Percentiles rank a stretch among this genome's conserved stretches.
Evolutionary conservation across 2,113 vertebrate genomes (phyloP).

Genomic region (Chiloscyllium plagiosum): DNA sequence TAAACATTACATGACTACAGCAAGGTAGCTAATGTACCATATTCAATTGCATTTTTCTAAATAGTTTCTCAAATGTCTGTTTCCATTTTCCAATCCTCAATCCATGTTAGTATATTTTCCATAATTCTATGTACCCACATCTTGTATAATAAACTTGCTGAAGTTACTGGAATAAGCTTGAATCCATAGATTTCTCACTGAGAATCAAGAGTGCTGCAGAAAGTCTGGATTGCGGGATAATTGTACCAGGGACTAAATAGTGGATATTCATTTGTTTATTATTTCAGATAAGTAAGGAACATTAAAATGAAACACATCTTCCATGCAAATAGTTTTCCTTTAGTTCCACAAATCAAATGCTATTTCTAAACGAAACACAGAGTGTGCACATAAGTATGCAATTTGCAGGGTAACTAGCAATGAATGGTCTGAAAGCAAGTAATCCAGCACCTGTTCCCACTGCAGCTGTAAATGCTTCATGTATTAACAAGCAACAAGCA

Average conservation of each 20-base stretch:
- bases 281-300: neutral
- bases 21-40: no score
- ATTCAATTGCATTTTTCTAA: no score
- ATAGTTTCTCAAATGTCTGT: neutral
- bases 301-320: neutral
- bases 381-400: no score
- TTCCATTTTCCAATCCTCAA: neutral
- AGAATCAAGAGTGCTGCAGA: neutral
- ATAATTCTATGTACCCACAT: neutral
- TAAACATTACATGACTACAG: no score
- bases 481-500: conserved; percentile 10
- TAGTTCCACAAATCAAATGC: neutral
- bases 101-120: neutral
- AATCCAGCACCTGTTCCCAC: conserved; percentile 32
- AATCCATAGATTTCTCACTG: neutral
- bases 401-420: neutral
- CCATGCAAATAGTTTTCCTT: neutral
- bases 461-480: conserved; percentile 31
- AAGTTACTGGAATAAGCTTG: neutral
- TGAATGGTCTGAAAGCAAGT: conserved; percentile 12
- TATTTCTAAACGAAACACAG: neutral
- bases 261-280: neutral
- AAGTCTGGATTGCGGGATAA: neutral
- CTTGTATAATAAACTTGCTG: neutral
- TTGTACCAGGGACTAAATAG: neutral